Evolutionary conservation across 1,140 invertebrate genomes (phyloP).

Genomic region (Platyura marginata): DNA sequence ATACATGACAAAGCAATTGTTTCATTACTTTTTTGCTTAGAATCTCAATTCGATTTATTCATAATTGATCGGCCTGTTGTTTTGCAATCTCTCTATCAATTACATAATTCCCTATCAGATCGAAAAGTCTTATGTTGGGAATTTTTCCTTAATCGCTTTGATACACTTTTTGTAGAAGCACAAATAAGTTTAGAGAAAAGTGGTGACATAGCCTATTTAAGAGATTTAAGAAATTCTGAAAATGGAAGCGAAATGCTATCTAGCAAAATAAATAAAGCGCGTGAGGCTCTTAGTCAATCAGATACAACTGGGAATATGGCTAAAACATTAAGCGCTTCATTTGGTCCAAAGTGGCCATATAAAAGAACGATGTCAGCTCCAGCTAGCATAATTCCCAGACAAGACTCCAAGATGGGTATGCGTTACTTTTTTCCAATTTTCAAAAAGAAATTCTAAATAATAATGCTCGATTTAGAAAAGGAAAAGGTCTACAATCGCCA

Average conservation of each 20-base stretch:
- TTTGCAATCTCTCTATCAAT: constrained; percentile 73
- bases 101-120: constrained; percentile 84
- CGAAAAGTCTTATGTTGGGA: constrained; percentile 88
- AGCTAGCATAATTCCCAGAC: constrained; percentile 56
- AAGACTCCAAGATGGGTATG: constrained; percentile 57
- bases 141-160: constrained; percentile 95
- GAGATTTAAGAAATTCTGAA: constrained; percentile 81
- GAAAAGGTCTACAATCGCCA: constrained; percentile 80
- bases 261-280: constrained; percentile 72
- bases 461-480: too few species aligned
- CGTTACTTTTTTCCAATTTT: constrained; percentile 3
- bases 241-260: constrained; percentile 74
- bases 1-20: constrained; percentile 74
- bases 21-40: constrained; percentile 70
- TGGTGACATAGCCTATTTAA: constrained; percentile 59
- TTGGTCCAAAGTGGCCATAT: constrained; percentile 88
- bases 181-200: constrained; percentile 75
- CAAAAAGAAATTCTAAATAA: too few species aligned
- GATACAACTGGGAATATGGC: constrained; percentile 31
- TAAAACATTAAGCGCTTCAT: constrained; percentile 74
- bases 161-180: constrained; percentile 86
- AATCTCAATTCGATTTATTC: constrained; percentile 84
- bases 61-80: constrained; percentile 94
- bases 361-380: constrained; percentile 85
- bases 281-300: constrained; percentile 66